Evolutionary conservation across 2,888 invertebrate species (phyloP), one percentile per base, ranked within the genome.

Genomic region (Petrolisthes manimaculis): DNA sequence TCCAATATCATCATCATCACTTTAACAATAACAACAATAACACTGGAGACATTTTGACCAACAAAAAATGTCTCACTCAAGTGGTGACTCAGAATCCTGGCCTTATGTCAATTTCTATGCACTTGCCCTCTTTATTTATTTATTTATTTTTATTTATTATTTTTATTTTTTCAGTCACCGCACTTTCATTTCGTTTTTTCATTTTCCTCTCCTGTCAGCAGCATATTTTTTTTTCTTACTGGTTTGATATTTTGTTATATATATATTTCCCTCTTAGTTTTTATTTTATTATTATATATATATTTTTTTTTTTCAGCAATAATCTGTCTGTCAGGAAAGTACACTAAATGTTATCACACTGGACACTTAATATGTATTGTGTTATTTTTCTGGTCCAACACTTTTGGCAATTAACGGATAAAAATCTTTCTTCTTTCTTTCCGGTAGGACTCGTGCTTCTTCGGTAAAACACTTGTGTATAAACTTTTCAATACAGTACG

Each of bases 91-190:
- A 88, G 80, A 88, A 83, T 79, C 71, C n/a, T n/a, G 75, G 84
- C 88, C 84, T 84, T 88, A 71, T 83, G 83, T 84, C 83, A 88
- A 79, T 51, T 71, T 71, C 79, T 84, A 84, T 88, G 88, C 88
- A 88, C 88, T 88, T 88, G 88, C 88, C 87, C 88, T 86, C 37
- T 37, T 37, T 37, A 37, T 37, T 37, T 37, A 37, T 37, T 37
- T 37, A 37, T 37, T 37, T 37, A 37, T 37, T 37, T 37, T 37
- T 37, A 37, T 37, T 37, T 37, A 37, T 37, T 37, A 37, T 37
- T 37, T 37, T 37, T 37, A 37, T 61, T 71, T 18, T n/a, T 71
- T 79, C 74, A 56, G 51, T 88, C 71, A 86, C 82, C 75, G 51
- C 82, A 77, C 75, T 37, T 51, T 79, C 21, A 75, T 81, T 86